phyloP scores from a whole-genome alignment of 2,888 invertebrate genomes.

The Cyrtodaria siliqua region DNA sequence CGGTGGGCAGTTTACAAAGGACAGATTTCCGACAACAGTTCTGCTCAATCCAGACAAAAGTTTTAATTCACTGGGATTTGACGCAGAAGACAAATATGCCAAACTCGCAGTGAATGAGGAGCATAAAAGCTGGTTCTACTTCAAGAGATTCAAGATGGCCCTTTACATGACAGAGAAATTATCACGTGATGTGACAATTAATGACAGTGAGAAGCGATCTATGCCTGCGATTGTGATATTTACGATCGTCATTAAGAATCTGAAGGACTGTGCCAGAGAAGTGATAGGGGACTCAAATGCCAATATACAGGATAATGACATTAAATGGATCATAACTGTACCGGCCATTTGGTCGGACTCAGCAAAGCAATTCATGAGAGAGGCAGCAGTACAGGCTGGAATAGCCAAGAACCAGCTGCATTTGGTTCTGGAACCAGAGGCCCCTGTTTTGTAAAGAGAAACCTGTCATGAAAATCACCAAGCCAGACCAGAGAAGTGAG shows the following conservation, averaged over 20 bases:
- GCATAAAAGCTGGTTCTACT: slow-evolving; percentile 41
- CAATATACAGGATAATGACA: slow-evolving; percentile 18
- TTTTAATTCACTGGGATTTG: slow-evolving; percentile 37
- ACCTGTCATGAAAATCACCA: slow-evolving; percentile 1
- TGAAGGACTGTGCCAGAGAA: slow-evolving; percentile 9
- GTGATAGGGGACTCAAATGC: slow-evolving; percentile 6
- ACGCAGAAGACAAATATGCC: slow-evolving; percentile 45
- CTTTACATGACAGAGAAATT: slow-evolving; percentile 23
- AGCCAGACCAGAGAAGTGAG: not conserved
- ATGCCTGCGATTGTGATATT: slow-evolving; percentile 32
- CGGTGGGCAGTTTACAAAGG: slow-evolving; percentile 22
- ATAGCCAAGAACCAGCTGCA: slow-evolving; percentile 22
- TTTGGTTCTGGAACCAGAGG: slow-evolving; percentile 48
- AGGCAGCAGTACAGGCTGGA: slow-evolving; percentile 40
- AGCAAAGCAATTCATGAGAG: slow-evolving; percentile 46
- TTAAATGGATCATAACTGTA: slow-evolving; percentile 36
- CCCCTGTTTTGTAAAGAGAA: slow-evolving; percentile 35
- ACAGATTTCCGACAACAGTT: slow-evolving; percentile 39
- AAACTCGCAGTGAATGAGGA: slow-evolving; percentile 16
- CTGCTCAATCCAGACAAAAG: slow-evolving; percentile 21
- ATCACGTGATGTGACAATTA: slow-evolving; percentile 12
- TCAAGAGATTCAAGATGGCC: slow-evolving; percentile 47
- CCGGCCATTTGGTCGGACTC: slow-evolving; percentile 51
- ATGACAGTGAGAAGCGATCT: slow-evolving; percentile 26
- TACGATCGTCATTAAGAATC: slow-evolving; percentile 22